These are phyloP conservation scores for Drosophila niveifrons DNA, from an alignment of 2,888 invertebrate genomes.

Conservation along the genomic window DNA sequence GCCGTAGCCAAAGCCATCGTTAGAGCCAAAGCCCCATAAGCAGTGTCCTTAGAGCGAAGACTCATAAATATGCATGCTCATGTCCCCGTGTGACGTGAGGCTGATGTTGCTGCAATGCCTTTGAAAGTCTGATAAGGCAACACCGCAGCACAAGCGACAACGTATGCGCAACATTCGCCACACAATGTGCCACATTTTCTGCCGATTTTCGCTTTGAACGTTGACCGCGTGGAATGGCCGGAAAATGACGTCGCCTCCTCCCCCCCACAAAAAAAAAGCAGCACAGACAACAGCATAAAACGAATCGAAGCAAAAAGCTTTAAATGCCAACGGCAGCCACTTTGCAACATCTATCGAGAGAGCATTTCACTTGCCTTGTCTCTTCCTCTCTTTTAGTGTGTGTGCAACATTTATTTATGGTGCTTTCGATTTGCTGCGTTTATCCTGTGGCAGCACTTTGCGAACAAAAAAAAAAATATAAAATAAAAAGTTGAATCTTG, in stretches of 20 bases:
- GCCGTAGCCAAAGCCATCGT: conserved; percentile 11
- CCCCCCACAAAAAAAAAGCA: conserved; percentile 31
- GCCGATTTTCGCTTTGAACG: conserved; percentile 33
- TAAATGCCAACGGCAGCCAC: conserved; percentile 43
- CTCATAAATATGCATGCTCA: conserved; percentile 74
- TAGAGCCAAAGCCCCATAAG: conserved; percentile 51
- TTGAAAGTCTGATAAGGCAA: conserved; percentile 52
- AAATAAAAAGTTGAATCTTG: too few species aligned
- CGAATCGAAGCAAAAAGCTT: conserved; percentile 59
- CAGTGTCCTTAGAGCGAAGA: conserved; percentile 49
- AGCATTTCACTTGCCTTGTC: not conserved
- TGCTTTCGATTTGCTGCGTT: conserved; percentile 56
- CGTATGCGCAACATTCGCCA: conserved; percentile 63
- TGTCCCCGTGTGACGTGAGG: conserved; percentile 33
- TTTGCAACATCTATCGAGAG: conserved; percentile 28
- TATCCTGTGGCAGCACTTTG: conserved; percentile 19
- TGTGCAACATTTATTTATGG: conserved; percentile 62
- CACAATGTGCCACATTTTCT: conserved; percentile 40
- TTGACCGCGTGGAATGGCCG: conserved; percentile 1
- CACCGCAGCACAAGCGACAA: conserved; percentile 16
- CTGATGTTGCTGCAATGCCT: conserved; percentile 31
- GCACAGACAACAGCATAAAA: conserved; percentile 46
- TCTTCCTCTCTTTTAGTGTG: conserved; percentile 10
- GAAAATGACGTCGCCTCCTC: not conserved
- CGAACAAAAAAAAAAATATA: conserved; percentile 10